Evolutionary conservation across 2,888 invertebrate genomes (phyloP).

Genomic region (Drosophila bunnanda): DNA sequence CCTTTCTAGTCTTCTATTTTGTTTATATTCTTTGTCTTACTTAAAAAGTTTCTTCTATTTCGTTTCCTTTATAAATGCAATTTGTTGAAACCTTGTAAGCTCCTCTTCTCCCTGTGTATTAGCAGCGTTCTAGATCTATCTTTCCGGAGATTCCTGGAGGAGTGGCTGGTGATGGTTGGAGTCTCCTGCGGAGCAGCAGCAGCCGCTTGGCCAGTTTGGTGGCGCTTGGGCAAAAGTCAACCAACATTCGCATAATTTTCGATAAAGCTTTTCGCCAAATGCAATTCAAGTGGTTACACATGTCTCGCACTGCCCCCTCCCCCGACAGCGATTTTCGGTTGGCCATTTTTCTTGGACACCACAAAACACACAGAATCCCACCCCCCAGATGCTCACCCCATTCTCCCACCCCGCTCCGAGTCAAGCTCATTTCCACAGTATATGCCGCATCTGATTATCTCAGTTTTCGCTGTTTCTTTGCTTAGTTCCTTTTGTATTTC

Average conservation of each 20-base stretch:
- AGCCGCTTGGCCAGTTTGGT: constrained; percentile 41
- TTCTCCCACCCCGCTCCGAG: constrained; percentile 31
- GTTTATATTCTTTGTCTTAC: background rate
- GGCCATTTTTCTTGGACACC: constrained; percentile 62
- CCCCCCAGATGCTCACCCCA: constrained; percentile 7
- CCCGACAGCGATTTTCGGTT: constrained; percentile 42
- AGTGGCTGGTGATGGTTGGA: constrained; percentile 12
- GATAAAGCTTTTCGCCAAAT: constrained; percentile 83
- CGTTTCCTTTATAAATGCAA: background rate
- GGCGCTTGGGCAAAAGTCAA: constrained; percentile 76
- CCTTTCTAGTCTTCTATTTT: background rate
- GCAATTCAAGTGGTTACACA: constrained; percentile 82
- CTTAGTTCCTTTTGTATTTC: constrained; percentile 51
- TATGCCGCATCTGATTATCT: constrained; percentile 78
- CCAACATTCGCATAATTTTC: constrained; percentile 80
- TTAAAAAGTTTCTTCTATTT: background rate
- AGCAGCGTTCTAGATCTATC: constrained; percentile 7
- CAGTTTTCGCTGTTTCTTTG: constrained; percentile 59
- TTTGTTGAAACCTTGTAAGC: no score
- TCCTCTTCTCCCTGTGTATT: constrained; percentile 5
- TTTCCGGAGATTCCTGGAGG: constrained; percentile 1
- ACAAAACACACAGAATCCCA: constrained; percentile 3
- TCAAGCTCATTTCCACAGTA: constrained; percentile 77
- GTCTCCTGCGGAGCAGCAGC: constrained; percentile 56
- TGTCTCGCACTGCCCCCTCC: constrained; percentile 31